Conservation (phyloP, 23 tunicate species). For the Ciona savignyi region DNA sequence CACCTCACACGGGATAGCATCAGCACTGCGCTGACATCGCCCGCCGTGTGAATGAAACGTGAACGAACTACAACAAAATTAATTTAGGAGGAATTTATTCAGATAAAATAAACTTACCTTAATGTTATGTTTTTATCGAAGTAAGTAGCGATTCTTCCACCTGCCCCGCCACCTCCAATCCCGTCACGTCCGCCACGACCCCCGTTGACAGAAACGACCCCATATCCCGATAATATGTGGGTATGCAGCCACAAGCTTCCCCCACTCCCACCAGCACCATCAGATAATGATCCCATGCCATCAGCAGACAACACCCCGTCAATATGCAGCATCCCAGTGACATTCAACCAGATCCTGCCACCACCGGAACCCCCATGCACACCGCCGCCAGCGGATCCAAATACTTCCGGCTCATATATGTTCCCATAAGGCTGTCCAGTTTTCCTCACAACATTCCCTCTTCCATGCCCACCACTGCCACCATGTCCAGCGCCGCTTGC, state of each 20-base stretch:
- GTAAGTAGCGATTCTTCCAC: slow-evolving; percentile 22
- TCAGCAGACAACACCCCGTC: slow-evolving; percentile 18
- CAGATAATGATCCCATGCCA: background rate
- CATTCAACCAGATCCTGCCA: slow-evolving; percentile 26
- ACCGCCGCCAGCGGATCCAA: slow-evolving; percentile 27
- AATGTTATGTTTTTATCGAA: slow-evolving; percentile 12
- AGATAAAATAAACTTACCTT: slow-evolving; percentile 4
- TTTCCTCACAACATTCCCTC: slow-evolving; percentile 13
- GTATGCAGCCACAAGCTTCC: slow-evolving; percentile 22
- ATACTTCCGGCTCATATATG: slow-evolving; percentile 19
- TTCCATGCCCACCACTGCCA: slow-evolving; percentile 30
- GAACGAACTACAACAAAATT: slow-evolving; percentile 14
- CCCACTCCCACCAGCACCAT: slow-evolving; percentile 21
- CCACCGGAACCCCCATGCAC: slow-evolving; percentile 13
- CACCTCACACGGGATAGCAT: slow-evolving; percentile 12
- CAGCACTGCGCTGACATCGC: slow-evolving; percentile 8
- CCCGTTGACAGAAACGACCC: slow-evolving; percentile 14
- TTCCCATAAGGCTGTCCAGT: slow-evolving; percentile 31
- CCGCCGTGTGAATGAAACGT: slow-evolving; percentile 25
- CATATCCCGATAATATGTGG: slow-evolving; percentile 7
- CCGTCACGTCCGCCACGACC: slow-evolving; percentile 12
- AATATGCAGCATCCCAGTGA: slow-evolving; percentile 22
- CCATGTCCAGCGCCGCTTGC: slow-evolving; percentile 25
- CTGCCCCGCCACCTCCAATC: slow-evolving; percentile 25
- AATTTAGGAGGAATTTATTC: background rate